These are phyloP conservation scores for Bacillus rossius DNA, from an alignment of 1,140 invertebrate genomes.

Conservation along the genomic window DNA sequence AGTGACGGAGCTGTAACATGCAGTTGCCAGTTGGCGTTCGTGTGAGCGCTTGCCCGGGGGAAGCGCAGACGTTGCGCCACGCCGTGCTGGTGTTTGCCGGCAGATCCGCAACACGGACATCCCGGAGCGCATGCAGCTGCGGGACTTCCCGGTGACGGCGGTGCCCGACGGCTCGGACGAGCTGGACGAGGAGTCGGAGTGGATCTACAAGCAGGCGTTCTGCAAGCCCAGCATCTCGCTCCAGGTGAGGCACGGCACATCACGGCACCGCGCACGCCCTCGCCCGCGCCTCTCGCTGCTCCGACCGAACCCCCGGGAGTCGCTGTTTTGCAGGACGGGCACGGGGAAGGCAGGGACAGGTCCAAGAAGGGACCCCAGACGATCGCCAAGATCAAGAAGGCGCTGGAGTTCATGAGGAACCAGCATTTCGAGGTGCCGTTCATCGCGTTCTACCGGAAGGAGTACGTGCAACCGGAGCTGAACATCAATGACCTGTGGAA, in stretches of 20 bases:
- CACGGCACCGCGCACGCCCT: too few relatives aligned
- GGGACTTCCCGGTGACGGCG: constrained; percentile 73
- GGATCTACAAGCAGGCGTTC: constrained; percentile 96
- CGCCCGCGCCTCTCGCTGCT: too few relatives aligned
- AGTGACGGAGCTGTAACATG: too few relatives aligned
- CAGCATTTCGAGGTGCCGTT: constrained; percentile 95
- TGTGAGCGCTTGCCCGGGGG: too few relatives aligned
- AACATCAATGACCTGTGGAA: constrained; percentile 97
- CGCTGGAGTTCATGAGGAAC: constrained; percentile 93
- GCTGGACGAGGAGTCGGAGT: constrained; percentile 91
- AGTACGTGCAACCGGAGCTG: constrained; percentile 92
- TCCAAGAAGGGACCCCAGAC: constrained; percentile 57
- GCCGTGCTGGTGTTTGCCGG: constrained; percentile 9
- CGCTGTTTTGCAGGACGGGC: constrained; percentile 3
- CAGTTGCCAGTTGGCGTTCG: too few relatives aligned
- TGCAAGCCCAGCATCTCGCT: constrained; percentile 72
- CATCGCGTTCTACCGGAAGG: constrained; percentile 98
- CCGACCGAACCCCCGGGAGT: too few relatives aligned
- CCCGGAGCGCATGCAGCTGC: constrained; percentile 88
- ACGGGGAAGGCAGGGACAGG: constrained; percentile 46
- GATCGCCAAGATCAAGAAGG: constrained; percentile 86
- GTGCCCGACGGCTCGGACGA: constrained; percentile 81
- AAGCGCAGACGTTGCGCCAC: too few relatives aligned
- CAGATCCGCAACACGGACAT: constrained; percentile 81
- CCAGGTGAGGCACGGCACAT: constrained; percentile 58